Evolutionary conservation across 2,888 invertebrate genomes (phyloP), one percentile per base, ranked within the genome.

Genomic region (Euclidia mi): DNA sequence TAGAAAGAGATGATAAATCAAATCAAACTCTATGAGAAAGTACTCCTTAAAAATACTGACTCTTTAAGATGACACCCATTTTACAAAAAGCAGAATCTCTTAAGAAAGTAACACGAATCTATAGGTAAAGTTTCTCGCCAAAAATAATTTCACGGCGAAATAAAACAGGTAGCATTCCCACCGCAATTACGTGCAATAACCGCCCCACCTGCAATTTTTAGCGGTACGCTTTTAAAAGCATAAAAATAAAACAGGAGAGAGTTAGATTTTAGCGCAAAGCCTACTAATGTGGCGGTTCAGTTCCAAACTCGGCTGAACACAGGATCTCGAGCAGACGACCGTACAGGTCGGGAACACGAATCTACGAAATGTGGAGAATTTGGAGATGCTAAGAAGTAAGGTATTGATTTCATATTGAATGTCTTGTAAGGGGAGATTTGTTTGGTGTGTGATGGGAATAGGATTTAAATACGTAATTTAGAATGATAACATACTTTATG

Each of bases 231-330:
- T 44, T 38, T 31, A 51, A 51, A 51, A 38, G 11, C 14, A 20
- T 44, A 38, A 31, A 44, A 51, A 51, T 38, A 51, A 44, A 44
- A 31, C 37, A 1, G 17, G 7, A n/a, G n/a, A 3, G 11, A 11
- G 18, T 65, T 56, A 53, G 59, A 65, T 69, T 69, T 68, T 52
- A 69, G 46, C 55, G 56, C 44, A 56, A 62, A 57, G 60, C 53
- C 57, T 40, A 63, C 47, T 62, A 71, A 61, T 58, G 62, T 57
- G 44, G 48, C 47, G 40, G 53, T 65, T 63, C 45, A 57, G 56
- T 45, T 44, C 40, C 35, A 48, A 51, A 57, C 60, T 57, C 43
- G 15, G 56, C 67, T 70, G 65, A 72, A 74, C 67, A 58, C 50
- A 42, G 65, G 58, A 63, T 63, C 60, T 56, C 51, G 56, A 47